Percentiles rank a stretch among this genome's conserved stretches.
These are phyloP conservation scores for Sabellastarte sp. DNA, from an alignment of 2,888 invertebrate species.

Conservation along the genomic window DNA sequence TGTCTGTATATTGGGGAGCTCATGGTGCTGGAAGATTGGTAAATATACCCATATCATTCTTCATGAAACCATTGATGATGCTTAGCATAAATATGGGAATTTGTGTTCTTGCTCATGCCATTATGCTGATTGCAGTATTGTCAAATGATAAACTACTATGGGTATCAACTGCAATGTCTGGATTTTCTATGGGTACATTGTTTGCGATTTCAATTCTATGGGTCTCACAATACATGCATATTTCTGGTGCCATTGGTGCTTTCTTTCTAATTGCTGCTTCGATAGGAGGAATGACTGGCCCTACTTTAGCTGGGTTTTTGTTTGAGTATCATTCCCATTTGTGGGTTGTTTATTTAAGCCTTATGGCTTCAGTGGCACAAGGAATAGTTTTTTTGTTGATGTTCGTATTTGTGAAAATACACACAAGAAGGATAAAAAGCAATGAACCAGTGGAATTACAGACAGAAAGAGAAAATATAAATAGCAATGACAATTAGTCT, in stretches of 20 bases:
- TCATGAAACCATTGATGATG: neutral
- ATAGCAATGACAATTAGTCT: no score
- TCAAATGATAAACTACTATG: neutral
- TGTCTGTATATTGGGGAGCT: neutral
- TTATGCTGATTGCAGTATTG: neutral
- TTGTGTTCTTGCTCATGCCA: neutral
- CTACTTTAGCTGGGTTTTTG: neutral
- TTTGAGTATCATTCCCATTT: neutral
- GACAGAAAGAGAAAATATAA: no score
- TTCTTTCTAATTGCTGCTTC: neutral
- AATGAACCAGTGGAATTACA: no score
- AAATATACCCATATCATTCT: slow-evolving; percentile 1
- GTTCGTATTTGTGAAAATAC: no score
- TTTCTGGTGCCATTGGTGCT: neutral
- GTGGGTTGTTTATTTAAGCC: neutral
- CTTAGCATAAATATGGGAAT: neutral
- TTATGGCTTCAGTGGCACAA: neutral
- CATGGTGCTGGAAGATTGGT: slow-evolving; percentile 1
- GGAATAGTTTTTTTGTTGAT: neutral
- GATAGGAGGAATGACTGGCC: neutral
- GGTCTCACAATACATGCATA: neutral
- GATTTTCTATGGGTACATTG: neutral
- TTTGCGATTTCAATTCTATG: neutral
- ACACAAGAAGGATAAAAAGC: no score
- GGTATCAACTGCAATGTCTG: neutral